Percentiles rank a stretch among this genome's conserved stretches.
Evolutionary conservation across 2,888 invertebrate genomes (phyloP).

Genomic region (Brachyptera risi): DNA sequence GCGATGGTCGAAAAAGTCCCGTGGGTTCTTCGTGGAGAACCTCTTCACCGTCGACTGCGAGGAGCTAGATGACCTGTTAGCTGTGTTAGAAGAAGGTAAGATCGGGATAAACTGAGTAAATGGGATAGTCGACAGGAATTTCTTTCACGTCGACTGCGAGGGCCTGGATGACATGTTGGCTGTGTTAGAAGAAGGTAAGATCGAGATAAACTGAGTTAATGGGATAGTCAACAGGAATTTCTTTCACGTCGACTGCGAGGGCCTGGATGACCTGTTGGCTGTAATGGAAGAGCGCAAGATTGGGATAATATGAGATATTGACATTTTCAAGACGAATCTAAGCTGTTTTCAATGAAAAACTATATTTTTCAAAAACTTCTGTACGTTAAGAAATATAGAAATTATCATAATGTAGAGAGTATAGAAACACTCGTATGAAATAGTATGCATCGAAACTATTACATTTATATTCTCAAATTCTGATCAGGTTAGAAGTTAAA

Average conservation of each 20-base stretch:
- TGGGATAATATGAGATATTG: no score
- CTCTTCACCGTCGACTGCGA: constrained; percentile 94
- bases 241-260: constrained; percentile 93
- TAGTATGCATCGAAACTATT: not conserved
- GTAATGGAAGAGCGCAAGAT: constrained; percentile 92
- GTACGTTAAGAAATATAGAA: no score
- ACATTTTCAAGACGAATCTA: no score
- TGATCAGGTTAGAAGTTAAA: no score
- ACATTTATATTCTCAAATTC: no score
- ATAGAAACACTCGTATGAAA: not conserved
- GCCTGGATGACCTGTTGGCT: constrained; percentile 85
- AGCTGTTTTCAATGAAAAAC: no score
- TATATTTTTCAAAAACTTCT: no score
- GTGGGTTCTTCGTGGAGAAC: constrained; percentile 94
- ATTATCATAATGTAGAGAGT: no score
- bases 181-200: constrained; percentile 86
- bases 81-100: constrained; percentile 90
- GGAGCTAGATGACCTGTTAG: constrained; percentile 84
- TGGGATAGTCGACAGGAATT: constrained; percentile 92
- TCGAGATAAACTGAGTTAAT: no score
- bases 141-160: constrained; percentile 93
- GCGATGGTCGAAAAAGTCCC: constrained; percentile 89
- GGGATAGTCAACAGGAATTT: constrained; percentile 95
- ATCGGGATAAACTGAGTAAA: no score
- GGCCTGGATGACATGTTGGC: constrained; percentile 88